These are phyloP conservation scores for Miichthys miiuy DNA, from an alignment of 2,797 vertebrate species.

Conservation along the genomic window DNA sequence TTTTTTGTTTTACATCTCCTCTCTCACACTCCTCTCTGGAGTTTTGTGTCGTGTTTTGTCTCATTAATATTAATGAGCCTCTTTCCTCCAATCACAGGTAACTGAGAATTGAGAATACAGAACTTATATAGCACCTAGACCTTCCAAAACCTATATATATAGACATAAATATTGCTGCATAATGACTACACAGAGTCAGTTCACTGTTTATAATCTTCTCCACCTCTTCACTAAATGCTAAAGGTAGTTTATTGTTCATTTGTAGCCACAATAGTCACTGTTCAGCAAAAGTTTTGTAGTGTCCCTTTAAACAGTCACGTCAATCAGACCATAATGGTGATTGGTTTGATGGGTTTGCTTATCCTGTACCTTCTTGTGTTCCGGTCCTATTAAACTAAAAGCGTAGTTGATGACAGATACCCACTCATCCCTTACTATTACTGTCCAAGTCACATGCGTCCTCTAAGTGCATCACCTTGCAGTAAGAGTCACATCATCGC, in stretches of 20 bases:
- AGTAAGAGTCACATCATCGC: constrained; percentile 36
- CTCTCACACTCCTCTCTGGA: no score
- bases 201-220: neutral
- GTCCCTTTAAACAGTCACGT: neutral
- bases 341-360: neutral
- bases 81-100: no score
- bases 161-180: neutral
- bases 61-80: no score
- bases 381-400: neutral
- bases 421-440: constrained; percentile 43
- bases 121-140: no score
- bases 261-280: neutral
- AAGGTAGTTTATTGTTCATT: neutral
- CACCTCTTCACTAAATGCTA: neutral
- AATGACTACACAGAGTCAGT: neutral
- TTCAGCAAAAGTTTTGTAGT: neutral
- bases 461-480: constrained; percentile 69
- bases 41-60: no score
- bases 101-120: no score
- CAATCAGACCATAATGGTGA: neutral
- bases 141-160: no score
- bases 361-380: neutral
- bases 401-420: constrained; percentile 11
- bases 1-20: no score
- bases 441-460: constrained; percentile 55